A percentile compares a stretch with the other conserved stretches of the same genome.
phyloP scores from a whole-genome alignment of 2,888 invertebrate species.

The Apodemia duryi region DNA sequence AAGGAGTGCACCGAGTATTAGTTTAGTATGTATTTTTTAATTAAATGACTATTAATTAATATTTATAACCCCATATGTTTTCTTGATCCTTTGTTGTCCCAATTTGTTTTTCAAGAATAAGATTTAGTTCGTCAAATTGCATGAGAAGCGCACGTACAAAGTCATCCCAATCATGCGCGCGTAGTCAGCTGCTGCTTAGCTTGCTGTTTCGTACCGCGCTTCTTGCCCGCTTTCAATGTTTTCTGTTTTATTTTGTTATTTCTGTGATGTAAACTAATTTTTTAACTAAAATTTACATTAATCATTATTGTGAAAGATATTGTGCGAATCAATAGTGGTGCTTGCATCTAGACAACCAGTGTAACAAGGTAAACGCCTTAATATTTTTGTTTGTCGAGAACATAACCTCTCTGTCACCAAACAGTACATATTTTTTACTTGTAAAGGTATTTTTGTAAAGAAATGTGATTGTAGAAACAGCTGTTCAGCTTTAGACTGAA shows the following conservation, averaged over 20 bases:
- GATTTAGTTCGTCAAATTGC: constrained; percentile 11
- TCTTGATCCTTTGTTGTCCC: neutral
- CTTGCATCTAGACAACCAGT: constrained; percentile 55
- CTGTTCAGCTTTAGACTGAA: neutral
- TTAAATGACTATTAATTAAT: neutral
- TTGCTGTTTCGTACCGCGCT: constrained; percentile 83
- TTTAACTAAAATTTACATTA: constrained; percentile 65
- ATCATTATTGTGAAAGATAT: constrained; percentile 61
- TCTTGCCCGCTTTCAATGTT: constrained; percentile 80
- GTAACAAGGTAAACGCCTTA: constrained; percentile 76
- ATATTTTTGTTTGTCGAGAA: constrained; percentile 77
- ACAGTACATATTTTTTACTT: constrained; percentile 58
- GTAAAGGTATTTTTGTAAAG: neutral
- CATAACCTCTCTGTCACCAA: constrained; percentile 73
- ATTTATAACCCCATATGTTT: neutral
- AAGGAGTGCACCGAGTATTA: no score
- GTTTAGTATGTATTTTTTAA: no score
- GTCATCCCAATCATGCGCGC: constrained; percentile 54
- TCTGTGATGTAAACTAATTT: constrained; percentile 77
- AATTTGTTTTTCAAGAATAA: neutral
- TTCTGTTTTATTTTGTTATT: constrained; percentile 80
- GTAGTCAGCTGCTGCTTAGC: constrained; percentile 85
- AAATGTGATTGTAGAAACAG: neutral
- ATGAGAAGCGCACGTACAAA: constrained; percentile 47
- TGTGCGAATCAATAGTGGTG: constrained; percentile 68